These are phyloP conservation scores for Rhinella marina DNA, from an alignment of 2,797 vertebrate species.

Conservation along the genomic window DNA sequence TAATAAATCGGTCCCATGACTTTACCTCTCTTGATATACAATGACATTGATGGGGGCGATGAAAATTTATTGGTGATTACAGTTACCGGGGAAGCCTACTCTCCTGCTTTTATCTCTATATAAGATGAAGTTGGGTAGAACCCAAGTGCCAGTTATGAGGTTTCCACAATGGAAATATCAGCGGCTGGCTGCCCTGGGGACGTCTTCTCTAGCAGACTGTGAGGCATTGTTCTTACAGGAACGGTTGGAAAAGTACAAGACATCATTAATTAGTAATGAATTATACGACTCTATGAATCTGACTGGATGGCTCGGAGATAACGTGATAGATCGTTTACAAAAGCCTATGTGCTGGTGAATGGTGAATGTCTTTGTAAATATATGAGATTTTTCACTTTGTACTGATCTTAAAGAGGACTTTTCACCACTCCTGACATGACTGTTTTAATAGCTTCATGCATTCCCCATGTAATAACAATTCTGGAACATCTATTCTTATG, in stretches of 20 bases:
- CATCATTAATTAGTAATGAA: background rate
- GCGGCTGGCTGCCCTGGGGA: background rate
- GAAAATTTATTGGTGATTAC: background rate
- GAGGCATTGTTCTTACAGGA: background rate
- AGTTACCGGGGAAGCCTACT: background rate
- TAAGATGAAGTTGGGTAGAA: background rate
- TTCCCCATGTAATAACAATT: too few species aligned
- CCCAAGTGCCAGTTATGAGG: constrained; percentile 2
- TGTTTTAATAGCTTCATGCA: too few species aligned
- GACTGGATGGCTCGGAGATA: background rate
- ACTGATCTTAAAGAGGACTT: too few species aligned
- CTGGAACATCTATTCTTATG: too few species aligned
- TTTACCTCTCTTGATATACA: background rate
- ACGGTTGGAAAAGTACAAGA: background rate
- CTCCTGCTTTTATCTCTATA: background rate
- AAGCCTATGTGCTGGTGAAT: background rate
- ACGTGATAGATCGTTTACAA: background rate
- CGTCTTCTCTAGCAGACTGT: background rate
- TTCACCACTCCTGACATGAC: too few species aligned
- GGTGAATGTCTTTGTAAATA: background rate
- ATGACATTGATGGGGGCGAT: background rate
- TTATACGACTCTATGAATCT: background rate
- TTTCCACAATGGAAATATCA: background rate
- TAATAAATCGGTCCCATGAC: background rate
- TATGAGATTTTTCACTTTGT: too few species aligned